phyloP scores from a whole-genome alignment of 2,797 vertebrate genomes.

The Lutjanus campechanus region DNA sequence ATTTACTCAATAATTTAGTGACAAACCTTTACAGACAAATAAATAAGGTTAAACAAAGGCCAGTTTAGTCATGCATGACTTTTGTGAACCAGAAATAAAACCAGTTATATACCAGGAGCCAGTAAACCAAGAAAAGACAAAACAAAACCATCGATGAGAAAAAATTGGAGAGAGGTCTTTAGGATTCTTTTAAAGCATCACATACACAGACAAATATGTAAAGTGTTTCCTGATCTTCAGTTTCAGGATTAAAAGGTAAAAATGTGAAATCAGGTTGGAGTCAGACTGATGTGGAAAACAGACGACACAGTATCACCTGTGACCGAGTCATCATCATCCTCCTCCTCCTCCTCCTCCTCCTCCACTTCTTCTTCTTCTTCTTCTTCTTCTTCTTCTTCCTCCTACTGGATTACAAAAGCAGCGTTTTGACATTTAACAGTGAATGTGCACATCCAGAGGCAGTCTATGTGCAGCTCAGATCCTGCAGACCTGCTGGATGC shows the following conservation, averaged over 20 bases:
- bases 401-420: neutral
- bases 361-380: neutral
- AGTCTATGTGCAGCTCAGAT: conserved; percentile 1
- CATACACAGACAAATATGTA: conserved; percentile 30
- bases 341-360: neutral
- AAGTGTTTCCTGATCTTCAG: conserved; percentile 32
- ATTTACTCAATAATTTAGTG: too few relatives aligned
- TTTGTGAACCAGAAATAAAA: too few relatives aligned
- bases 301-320: conserved; percentile 6
- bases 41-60: too few relatives aligned
- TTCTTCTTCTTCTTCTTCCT: neutral
- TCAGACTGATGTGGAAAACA: conserved; percentile 54
- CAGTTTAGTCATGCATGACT: too few relatives aligned
- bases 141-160: too few relatives aligned
- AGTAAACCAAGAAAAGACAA: too few relatives aligned
- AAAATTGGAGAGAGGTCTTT: too few relatives aligned
- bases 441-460: conserved; percentile 20
- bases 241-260: conserved; percentile 32
- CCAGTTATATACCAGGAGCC: too few relatives aligned
- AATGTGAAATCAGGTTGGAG: conserved; percentile 4
- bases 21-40: too few relatives aligned
- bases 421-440: conserved; percentile 2
- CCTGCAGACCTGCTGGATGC: neutral
- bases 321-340: neutral
- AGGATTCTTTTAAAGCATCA: too few relatives aligned